A percentile compares a stretch with the other conserved stretches of the same genome.
phyloP scores from a whole-genome alignment of 2,113 vertebrate species.

The Ameiurus melas region DNA sequence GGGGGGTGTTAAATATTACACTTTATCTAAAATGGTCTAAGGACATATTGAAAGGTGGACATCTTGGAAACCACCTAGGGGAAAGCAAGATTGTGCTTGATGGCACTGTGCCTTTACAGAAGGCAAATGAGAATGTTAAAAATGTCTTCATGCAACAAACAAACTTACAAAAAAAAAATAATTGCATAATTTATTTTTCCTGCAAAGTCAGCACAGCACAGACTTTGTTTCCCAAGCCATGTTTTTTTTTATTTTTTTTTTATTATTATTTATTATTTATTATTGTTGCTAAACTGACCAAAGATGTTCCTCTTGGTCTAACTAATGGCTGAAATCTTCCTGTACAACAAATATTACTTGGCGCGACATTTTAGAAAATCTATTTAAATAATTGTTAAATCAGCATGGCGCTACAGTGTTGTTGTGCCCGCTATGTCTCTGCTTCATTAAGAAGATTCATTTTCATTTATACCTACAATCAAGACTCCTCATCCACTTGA shows the following conservation, averaged over 20 bases:
- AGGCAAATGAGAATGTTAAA: not conserved
- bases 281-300: not conserved
- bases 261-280: too few species aligned
- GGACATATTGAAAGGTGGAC: constrained; percentile 7
- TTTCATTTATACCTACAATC: not conserved
- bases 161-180: not conserved
- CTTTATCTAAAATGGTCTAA: constrained; percentile 5
- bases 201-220: not conserved
- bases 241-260: too few species aligned
- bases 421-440: not conserved
- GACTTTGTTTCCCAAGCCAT: not conserved
- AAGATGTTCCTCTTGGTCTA: not conserved
- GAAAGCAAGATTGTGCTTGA: not conserved
- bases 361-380: not conserved
- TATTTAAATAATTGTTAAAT: not conserved
- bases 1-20: not conserved
- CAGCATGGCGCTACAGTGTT: not conserved
- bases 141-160: not conserved
- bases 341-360: not conserved
- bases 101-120: not conserved
- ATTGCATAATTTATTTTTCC: not conserved
- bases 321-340: not conserved
- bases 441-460: not conserved
- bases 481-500: not conserved
- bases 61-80: not conserved